Conservation (phyloP, 2,888 invertebrate species). For the Phortica okadai region DNA sequence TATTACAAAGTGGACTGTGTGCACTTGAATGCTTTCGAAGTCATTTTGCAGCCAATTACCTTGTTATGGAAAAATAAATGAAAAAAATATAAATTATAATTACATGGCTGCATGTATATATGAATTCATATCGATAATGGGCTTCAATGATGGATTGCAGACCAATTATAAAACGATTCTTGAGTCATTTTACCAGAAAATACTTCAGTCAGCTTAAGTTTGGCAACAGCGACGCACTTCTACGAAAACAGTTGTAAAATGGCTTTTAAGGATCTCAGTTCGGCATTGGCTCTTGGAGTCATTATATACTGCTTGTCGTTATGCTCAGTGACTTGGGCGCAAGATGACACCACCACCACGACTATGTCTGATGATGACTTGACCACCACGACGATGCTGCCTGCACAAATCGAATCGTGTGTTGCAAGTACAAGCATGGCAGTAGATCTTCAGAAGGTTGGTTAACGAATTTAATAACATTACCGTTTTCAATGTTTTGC, state of each 20-base stretch:
- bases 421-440: conserved; percentile 25
- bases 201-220: conserved; percentile 33
- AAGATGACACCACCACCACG: conserved; percentile 13
- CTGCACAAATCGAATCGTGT: conserved; percentile 37
- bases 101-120: too few relatives aligned
- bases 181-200: background rate
- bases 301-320: conserved; percentile 38
- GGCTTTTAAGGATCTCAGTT: background rate
- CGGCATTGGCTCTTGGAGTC: conserved; percentile 23
- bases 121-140: too few relatives aligned
- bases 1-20: too few relatives aligned
- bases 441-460: conserved; percentile 15
- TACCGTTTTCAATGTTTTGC: background rate
- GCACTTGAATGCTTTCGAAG: background rate
- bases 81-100: background rate
- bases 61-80: background rate
- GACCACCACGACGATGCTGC: background rate
- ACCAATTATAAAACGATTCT: conserved; percentile 1
- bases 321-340: conserved; percentile 36
- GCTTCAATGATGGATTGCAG: conserved; percentile 13
- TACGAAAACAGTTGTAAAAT: conserved; percentile 37
- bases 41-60: background rate
- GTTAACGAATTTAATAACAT: background rate
- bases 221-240: conserved; percentile 44
- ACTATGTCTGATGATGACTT: background rate